Percentiles rank a stretch among this genome's conserved stretches.
These are phyloP conservation scores for Albula goreensis DNA, from an alignment of 2,113 vertebrate species.

Conservation along the genomic window DNA sequence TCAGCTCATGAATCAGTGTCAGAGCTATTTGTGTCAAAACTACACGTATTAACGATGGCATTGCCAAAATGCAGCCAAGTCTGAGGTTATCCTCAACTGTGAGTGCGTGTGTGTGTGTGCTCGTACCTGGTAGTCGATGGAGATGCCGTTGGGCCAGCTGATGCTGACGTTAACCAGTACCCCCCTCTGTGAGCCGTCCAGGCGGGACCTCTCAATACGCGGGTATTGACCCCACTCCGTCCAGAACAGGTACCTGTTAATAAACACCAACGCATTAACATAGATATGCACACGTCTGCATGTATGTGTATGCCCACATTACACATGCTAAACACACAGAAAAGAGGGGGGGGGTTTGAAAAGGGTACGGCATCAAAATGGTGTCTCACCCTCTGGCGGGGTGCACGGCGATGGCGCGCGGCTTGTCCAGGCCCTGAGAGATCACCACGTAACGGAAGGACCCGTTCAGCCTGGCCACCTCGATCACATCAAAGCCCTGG, in stretches of 20 bases:
- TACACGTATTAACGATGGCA: no score
- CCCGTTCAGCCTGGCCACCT: conserved; percentile 95
- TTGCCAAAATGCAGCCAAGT: no score
- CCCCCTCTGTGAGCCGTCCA: conserved; percentile 87
- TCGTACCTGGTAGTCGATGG: conserved; percentile 90
- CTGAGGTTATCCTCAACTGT: no score
- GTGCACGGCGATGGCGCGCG: conserved; percentile 91
- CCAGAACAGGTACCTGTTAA: conserved; percentile 90
- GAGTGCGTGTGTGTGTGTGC: neutral
- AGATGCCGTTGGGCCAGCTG: conserved; percentile 95
- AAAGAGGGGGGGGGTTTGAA: neutral
- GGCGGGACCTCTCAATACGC: conserved; percentile 88
- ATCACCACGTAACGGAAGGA: conserved; percentile 97
- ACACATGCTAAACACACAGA: neutral
- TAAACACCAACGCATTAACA: conserved; percentile 29
- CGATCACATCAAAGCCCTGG: conserved; percentile 95
- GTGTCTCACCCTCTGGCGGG: conserved; percentile 85
- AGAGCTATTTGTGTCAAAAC: no score
- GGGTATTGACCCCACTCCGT: conserved; percentile 95
- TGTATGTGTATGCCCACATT: neutral
- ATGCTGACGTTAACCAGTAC: conserved; percentile 91
- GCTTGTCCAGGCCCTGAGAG: conserved; percentile 94
- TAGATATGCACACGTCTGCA: conserved; percentile 14
- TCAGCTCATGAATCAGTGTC: no score
- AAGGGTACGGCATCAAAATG: neutral